phyloP scores from a whole-genome alignment of 2,797 vertebrate genomes.

The Poecilia velifera region DNA sequence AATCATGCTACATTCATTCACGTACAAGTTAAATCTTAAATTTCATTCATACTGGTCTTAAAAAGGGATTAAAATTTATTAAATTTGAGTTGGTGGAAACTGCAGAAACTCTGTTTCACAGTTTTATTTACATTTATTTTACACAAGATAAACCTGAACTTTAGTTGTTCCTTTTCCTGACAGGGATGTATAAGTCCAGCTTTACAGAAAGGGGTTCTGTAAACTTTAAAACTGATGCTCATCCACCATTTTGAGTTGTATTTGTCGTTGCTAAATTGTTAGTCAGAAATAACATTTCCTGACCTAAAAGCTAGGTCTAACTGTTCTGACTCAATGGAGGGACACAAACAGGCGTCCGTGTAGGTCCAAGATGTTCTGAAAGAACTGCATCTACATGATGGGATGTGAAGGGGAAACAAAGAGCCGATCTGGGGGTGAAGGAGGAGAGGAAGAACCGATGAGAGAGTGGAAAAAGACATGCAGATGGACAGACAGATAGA shows the following conservation, averaged over 20 bases:
- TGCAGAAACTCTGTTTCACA: too few species aligned
- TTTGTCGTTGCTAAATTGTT: background rate
- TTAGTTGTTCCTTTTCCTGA: background rate
- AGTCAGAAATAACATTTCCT: background rate
- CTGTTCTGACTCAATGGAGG: background rate
- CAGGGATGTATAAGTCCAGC: background rate
- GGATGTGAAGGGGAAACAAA: background rate
- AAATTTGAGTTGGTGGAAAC: too few species aligned
- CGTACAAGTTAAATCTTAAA: too few species aligned
- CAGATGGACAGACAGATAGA: slow-evolving; percentile 64
- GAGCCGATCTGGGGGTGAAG: slow-evolving; percentile 11
- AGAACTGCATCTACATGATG: background rate
- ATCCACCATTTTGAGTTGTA: background rate
- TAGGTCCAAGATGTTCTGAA: background rate
- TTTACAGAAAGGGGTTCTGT: background rate
- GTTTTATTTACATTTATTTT: background rate
- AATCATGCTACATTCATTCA: too few species aligned
- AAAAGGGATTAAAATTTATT: too few species aligned
- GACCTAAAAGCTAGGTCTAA: background rate
- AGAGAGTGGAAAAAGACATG: slow-evolving; percentile 59
- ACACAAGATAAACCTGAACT: background rate
- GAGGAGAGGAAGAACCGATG: slow-evolving; percentile 46
- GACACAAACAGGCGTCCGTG: background rate
- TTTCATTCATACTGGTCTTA: too few species aligned
- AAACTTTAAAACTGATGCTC: background rate